phyloP scores from a whole-genome alignment of 2,888 invertebrate species.

The Tineola bisselliella region DNA sequence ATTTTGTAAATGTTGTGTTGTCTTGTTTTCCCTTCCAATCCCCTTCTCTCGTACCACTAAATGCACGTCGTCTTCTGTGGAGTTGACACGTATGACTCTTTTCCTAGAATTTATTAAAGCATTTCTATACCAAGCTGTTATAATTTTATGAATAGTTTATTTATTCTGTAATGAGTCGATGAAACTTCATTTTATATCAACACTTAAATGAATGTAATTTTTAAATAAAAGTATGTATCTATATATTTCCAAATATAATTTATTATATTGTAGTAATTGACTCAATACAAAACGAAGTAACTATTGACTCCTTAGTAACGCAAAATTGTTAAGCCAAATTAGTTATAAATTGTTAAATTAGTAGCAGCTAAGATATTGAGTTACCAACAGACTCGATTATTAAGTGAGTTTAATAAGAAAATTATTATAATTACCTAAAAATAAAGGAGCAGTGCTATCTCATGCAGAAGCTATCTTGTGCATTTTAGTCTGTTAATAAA shows the following conservation, averaged over 20 bases:
- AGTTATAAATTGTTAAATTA: no score
- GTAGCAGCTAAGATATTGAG: not conserved
- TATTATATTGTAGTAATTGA: conserved; percentile 16
- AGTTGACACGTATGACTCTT: conserved; percentile 78
- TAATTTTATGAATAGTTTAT: not conserved
- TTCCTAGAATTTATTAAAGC: conserved; percentile 73
- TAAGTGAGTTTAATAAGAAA: conserved; percentile 13
- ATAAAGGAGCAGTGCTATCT: conserved; percentile 37
- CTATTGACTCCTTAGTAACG: conserved; percentile 11
- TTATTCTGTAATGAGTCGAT: not conserved
- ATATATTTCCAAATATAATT: not conserved
- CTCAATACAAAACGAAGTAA: conserved; percentile 1
- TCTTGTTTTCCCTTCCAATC: conserved; percentile 77
- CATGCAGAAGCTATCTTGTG: conserved; percentile 47
- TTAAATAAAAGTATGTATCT: not conserved
- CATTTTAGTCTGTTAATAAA: conserved; percentile 48
- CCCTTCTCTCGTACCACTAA: conserved; percentile 78
- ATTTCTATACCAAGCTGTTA: conserved; percentile 59
- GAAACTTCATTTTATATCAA: conserved; percentile 10
- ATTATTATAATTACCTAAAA: conserved; percentile 34
- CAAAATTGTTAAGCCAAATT: conserved; percentile 3
- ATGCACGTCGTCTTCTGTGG: conserved; percentile 78
- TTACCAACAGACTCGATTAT: conserved; percentile 8
- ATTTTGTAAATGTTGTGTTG: conserved; percentile 77
- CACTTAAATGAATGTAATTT: conserved; percentile 17